phyloP scores from a whole-genome alignment of 2,888 invertebrate genomes.

The Eilema depressum region DNA sequence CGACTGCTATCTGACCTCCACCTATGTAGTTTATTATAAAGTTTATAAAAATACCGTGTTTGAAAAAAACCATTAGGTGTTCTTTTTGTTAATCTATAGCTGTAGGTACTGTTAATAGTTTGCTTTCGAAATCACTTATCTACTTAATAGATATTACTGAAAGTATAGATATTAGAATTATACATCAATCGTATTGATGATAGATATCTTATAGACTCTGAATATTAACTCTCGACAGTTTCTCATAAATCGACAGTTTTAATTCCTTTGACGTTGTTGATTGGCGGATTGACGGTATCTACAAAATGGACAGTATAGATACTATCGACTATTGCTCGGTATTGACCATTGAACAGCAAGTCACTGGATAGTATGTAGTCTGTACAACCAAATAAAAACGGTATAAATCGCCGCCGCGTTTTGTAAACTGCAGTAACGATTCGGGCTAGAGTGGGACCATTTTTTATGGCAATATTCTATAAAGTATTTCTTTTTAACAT shows the following conservation, averaged over 20 bases:
- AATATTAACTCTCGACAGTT: not conserved
- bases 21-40: too few relatives aligned
- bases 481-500: too few relatives aligned
- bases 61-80: too few relatives aligned
- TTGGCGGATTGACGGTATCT: too few relatives aligned
- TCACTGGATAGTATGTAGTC: not conserved
- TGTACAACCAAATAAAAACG: not conserved
- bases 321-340: not conserved
- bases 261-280: too few relatives aligned
- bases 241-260: too few relatives aligned
- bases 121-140: not conserved
- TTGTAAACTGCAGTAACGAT: too few relatives aligned
- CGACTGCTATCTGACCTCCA: too few relatives aligned
- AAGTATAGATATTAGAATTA: not conserved
- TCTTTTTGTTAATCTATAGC: too few relatives aligned
- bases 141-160: not conserved
- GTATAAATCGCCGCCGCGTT: too few relatives aligned
- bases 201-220: not conserved
- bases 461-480: not conserved
- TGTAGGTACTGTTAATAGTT: not conserved
- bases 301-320: too few relatives aligned
- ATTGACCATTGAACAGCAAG: not conserved
- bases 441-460: not conserved
- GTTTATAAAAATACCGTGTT: too few relatives aligned
- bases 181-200: not conserved